Evolutionary conservation across 1,140 invertebrate genomes (phyloP).

Genomic region (Potamilus streckersoni): DNA sequence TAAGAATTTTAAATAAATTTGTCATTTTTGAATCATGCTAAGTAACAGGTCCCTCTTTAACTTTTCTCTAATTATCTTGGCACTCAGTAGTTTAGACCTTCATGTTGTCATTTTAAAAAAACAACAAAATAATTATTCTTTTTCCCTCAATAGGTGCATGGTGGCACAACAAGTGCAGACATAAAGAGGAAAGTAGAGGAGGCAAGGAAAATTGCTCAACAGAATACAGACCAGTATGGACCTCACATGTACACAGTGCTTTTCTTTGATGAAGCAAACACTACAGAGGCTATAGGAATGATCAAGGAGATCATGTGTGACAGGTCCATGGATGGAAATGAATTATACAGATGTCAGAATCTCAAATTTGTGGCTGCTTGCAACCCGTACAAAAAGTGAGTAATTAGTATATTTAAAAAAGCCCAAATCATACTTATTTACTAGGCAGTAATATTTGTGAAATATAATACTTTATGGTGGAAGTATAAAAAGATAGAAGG

Average conservation of each 20-base stretch:
- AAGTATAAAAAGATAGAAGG: no score
- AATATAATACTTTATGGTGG: no score
- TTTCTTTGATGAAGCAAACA: conserved; percentile 65
- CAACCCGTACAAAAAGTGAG: conserved; percentile 60
- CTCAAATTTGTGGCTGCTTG: conserved; percentile 54
- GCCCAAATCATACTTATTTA: background rate
- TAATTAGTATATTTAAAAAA: background rate
- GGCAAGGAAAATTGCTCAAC: conserved; percentile 40
- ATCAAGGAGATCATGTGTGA: conserved; percentile 58
- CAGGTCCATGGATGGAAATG: conserved; percentile 34
- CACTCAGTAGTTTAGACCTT: no score
- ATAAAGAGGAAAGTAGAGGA: conserved; percentile 40
- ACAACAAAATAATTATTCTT: no score
- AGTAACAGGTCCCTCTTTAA: no score
- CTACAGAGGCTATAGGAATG: conserved; percentile 54
- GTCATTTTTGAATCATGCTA: no score
- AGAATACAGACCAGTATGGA: conserved; percentile 33
- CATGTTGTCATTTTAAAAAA: no score
- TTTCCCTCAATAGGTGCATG: conserved; percentile 17
- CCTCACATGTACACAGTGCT: conserved; percentile 52
- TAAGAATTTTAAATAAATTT: no score
- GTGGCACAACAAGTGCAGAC: no score
- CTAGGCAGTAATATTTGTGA: no score
- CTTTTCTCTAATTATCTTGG: no score
- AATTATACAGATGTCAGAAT: conserved; percentile 24